These are phyloP conservation scores for Notospermus geniculatus DNA, from an alignment of 1,140 invertebrate species.

Conservation along the genomic window DNA sequence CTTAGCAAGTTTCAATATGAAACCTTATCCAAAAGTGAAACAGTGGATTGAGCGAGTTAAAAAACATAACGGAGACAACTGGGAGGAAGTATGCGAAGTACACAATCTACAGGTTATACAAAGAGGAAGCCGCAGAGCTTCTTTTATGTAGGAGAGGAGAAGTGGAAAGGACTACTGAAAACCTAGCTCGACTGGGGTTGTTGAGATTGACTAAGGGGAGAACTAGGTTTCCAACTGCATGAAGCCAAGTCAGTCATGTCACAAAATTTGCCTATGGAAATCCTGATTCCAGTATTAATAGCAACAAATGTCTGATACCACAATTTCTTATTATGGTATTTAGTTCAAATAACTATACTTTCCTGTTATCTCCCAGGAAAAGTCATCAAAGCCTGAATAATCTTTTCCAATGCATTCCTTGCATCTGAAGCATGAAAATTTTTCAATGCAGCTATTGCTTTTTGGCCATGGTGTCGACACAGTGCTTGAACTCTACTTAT, in stretches of 20 bases:
- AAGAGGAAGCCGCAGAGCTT: constrained; percentile 10
- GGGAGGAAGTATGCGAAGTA: constrained; percentile 7
- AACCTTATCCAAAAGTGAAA: constrained; percentile 10
- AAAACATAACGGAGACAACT: constrained; percentile 1
- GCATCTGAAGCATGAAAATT: constrained; percentile 50
- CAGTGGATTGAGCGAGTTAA: constrained; percentile 2
- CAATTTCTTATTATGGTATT: not conserved
- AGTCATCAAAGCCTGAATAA: constrained; percentile 34
- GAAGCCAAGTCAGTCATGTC: too few species aligned
- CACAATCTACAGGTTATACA: constrained; percentile 13
- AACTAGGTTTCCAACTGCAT: too few species aligned
- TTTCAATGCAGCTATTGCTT: constrained; percentile 71
- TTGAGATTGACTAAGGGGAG: too few species aligned
- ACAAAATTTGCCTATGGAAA: too few species aligned
- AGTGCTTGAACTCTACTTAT: constrained; percentile 72
- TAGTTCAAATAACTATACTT: too few species aligned
- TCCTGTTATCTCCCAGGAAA: too few species aligned
- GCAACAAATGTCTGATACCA: too few species aligned
- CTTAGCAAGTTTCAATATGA: constrained; percentile 7
- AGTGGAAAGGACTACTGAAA: too few species aligned
- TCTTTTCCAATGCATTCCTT: constrained; percentile 46
- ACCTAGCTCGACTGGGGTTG: too few species aligned
- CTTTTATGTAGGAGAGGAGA: constrained; percentile 2
- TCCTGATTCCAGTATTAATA: too few species aligned
- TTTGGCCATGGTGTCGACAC: constrained; percentile 72